Evolutionary conservation across 2,797 vertebrate species (phyloP).

Genomic region (Enteromius argenteus): DNA sequence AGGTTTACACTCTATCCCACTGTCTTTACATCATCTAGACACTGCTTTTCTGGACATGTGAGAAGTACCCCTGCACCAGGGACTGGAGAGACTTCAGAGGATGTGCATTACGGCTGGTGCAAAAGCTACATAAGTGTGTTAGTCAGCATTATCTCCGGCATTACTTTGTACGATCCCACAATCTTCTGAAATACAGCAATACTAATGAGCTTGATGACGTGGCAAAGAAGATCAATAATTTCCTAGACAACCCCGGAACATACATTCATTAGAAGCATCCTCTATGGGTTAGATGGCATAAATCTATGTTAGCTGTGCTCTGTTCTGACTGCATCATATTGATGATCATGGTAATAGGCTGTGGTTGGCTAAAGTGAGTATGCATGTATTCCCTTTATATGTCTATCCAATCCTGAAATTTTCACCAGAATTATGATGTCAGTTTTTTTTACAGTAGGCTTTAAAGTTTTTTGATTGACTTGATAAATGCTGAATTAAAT

Average conservation of each 20-base stretch:
- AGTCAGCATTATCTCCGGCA: conserved; percentile 84
- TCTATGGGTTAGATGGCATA: conserved; percentile 6
- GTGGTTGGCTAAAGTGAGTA: conserved; percentile 11
- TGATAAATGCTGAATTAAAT: neutral
- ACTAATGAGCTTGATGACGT: conserved; percentile 77
- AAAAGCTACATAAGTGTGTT: conserved; percentile 82
- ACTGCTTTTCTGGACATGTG: conserved; percentile 87
- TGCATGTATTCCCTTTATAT: neutral
- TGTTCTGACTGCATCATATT: conserved; percentile 44
- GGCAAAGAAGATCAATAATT: conserved; percentile 77
- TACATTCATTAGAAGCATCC: conserved; percentile 66
- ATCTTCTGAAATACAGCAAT: conserved; percentile 81
- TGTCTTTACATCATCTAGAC: conserved; percentile 69
- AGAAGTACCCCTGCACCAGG: conserved; percentile 80
- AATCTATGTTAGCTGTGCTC: conserved; percentile 23
- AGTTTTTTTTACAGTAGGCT: neutral
- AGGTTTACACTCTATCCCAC: neutral
- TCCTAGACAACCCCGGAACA: conserved; percentile 75
- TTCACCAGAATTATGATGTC: conserved; percentile 8
- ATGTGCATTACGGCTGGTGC: conserved; percentile 79
- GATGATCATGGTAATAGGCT: conserved; percentile 32
- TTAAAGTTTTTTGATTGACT: neutral
- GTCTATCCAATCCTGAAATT: neutral
- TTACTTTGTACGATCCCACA: conserved; percentile 80
- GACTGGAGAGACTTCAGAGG: conserved; percentile 78